A percentile compares a stretch with the other conserved stretches of the same genome.
These are phyloP conservation scores for Unio delphinus DNA, from an alignment of 2,888 invertebrate genomes.

Conservation along the genomic window DNA sequence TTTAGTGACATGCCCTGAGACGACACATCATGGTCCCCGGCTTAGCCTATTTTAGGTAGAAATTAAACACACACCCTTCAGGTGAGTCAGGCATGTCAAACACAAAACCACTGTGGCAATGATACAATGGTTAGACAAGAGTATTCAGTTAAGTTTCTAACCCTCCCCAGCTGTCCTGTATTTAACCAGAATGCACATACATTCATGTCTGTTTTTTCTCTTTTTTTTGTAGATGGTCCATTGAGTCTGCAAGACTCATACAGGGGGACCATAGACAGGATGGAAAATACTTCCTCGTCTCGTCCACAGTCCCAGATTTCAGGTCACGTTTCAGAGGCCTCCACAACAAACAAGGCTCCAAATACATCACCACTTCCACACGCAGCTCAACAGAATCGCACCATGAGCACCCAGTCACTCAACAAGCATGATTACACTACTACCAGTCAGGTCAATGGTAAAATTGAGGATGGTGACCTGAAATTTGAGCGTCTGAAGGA, in stretches of 20 bases:
- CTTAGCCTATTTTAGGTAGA: too few relatives aligned
- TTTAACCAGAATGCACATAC: too few relatives aligned
- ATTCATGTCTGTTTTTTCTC: neutral
- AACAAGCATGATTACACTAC: conserved; percentile 20
- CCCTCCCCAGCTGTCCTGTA: too few relatives aligned
- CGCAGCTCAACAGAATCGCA: conserved; percentile 10
- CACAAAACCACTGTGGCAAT: too few relatives aligned
- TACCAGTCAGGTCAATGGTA: conserved; percentile 5
- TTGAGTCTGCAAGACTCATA: conserved; percentile 54
- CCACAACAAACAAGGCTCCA: neutral
- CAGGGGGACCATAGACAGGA: conserved; percentile 18
- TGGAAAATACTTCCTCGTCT: conserved; percentile 2
- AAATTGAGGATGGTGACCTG: conserved; percentile 7
- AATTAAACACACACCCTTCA: too few relatives aligned
- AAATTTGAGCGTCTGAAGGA: conserved; percentile 28
- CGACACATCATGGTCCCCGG: too few relatives aligned
- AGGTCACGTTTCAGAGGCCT: neutral
- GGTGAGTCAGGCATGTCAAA: too few relatives aligned
- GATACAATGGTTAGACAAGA: too few relatives aligned
- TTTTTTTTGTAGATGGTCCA: conserved; percentile 55
- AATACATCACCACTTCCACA: conserved; percentile 7
- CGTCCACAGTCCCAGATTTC: neutral
- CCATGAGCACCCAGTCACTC: conserved; percentile 20
- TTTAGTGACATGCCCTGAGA: too few relatives aligned
- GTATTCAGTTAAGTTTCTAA: too few relatives aligned